Base-by-base conservation (phyloP, 2,888 invertebrate genomes). In the Aspidiotus rigidus region DNA sequence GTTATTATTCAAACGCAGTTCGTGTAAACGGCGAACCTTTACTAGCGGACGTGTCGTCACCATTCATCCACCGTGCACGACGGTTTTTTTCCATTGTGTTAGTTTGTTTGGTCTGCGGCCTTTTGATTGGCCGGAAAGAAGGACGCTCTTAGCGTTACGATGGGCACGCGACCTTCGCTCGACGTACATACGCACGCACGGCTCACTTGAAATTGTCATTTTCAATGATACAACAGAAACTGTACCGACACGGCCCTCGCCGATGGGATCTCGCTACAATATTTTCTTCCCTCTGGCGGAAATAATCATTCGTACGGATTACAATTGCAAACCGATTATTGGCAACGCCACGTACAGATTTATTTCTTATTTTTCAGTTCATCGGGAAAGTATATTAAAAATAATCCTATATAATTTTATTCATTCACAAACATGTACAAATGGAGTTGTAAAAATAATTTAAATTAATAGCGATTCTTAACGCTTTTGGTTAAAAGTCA, bases 81-180 rank as follows among this genome's bases (percentile, higher is more conserved):
- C 28, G 28, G 28, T 28, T 28, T 28, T 28, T 28, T 57, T 15
- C 59, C 55, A 17, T 66, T 66, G 66, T 66, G 41, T 41, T 13
- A 17, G 57, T 66, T 66, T 66, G 66, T 66, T 66, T 66, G 56
- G 66, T 66, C 57, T 66, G 66, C 56, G 64, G 44, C 66, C 57
- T 66, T 28, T 57, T 66, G 59, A 66, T 66, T 56, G 66, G 66
- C 66, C 66, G 66, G 57, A 66, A 59, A 41, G 42, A 57, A 42
- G 66, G 42, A 17, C 44, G 66, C 57, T 66, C 42, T 17, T 42
- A 28, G 66, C 66, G 42, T 15, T 15, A 40, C 40, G 39, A n/a
- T 17, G 17, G 64, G 55, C 64, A 64, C 56, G 66, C 40, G 64
- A 64, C 64, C 59, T 17, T 62, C 11, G 62, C 17, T 7, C 54